Base-by-base conservation (phyloP, 2,888 invertebrate genomes). In the Palloptera scutellata region DNA sequence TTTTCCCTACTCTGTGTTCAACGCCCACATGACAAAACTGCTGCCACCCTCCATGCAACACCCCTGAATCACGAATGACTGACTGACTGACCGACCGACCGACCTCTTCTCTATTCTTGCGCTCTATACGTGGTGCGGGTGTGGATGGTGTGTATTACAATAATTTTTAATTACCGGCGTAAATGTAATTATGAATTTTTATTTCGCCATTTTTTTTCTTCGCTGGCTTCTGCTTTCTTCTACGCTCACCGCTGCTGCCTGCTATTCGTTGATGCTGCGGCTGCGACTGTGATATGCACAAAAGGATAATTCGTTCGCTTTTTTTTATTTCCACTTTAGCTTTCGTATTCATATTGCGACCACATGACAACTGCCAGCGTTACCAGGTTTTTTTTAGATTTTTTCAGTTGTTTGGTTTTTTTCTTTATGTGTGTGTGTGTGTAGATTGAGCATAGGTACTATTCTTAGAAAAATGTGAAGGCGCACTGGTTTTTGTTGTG, bases 161-260 rank as follows among this genome's bases (percentile, higher is more conserved):
- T 84, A 83, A 84, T 83, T 84, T 84, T 84, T 84, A 84, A 84
- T 84, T 84, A 84, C 83, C 84, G 84, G 83, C 81, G 84, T 84
- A 83, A 84, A 84, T 81, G 83, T 84, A 84, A 84, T 84, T 84
- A 84, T 84, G 83, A 83, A 83, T 84, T 84, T 84, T 84, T 83
- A 83, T 83, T 81, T 80, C 78, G 77, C 70, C 75, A 74, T 75
- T 76, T 72, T n/a, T 58, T 55, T 66, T 51, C 66, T 66, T 52
- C 58, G 64, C 62, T 58, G 60, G 42, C 42, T 19, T 20, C 61
- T 53, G 61, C 55, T 45, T 60, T 43, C 55, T 41, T 19, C 9
- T 15, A 40, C 54, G n/a, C n/a, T 15, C 17, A 4, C 42, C 43
- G 12, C 13, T 12, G n/a, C 48, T 60, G 53, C 19, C 55, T 60